phyloP scores from a whole-genome alignment of 2,113 vertebrate genomes.

The Thinocorus orbignyianus region DNA sequence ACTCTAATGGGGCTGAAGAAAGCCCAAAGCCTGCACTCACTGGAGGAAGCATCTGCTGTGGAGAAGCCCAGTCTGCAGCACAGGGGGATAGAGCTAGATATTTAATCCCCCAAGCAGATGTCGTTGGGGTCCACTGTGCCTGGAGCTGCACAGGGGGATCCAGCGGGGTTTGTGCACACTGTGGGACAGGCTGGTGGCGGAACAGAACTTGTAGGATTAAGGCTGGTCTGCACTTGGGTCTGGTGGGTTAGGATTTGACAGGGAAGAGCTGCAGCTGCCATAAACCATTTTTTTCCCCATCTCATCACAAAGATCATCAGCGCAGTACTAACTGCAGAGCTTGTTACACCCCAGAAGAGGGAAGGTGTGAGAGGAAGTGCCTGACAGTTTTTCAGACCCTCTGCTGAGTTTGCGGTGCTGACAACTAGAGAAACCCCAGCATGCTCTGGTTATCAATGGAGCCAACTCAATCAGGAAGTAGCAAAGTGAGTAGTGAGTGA shows the following conservation, averaged over 20 bases:
- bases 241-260: neutral
- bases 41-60: neutral
- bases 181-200: neutral
- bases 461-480: fast-evolving
- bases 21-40: neutral
- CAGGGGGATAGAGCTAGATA: neutral
- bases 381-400: neutral
- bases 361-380: neutral
- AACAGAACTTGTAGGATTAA: neutral
- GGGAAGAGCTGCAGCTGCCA: neutral
- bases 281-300: neutral
- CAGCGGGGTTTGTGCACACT: neutral
- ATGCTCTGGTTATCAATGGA: neutral
- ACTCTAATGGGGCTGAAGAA: neutral
- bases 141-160: neutral
- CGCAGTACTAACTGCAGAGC: neutral
- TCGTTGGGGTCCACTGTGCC: neutral
- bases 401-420: neutral
- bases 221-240: neutral
- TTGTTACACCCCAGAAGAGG: neutral
- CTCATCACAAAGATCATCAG: neutral
- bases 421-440: neutral
- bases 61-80: neutral
- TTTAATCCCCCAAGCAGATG: neutral
- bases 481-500: neutral